Base-by-base conservation (phyloP, 2,888 invertebrate species). In the Leucophenga montana region DNA sequence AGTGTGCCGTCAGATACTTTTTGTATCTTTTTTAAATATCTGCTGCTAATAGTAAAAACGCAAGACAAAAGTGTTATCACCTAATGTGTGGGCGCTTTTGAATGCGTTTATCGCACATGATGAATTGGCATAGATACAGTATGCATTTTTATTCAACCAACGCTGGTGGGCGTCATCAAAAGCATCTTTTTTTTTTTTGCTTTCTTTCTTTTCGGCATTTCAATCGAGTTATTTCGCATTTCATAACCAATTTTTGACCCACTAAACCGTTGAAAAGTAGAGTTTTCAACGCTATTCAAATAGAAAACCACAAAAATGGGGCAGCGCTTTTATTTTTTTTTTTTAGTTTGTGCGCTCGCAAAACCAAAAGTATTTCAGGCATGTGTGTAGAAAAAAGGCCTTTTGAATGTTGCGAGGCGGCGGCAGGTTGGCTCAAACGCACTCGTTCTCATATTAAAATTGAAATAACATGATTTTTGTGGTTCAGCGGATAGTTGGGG, bases 391-490 rank as follows among this genome's bases (percentile, higher is more conserved):
- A n/a, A 50, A 57, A 57, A 27, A 9, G 53, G 66, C 13, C 59
- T 13, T 6, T 31, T 22, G n/a, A 50, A 50, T 50, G n/a, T n/a
- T 8, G 13, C 9, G 39, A 27, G 56, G 33, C 18, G 20, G n/a
- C n/a, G 48, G 44, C 68, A 69, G 57, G 68, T 48, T 68, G 72
- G 70, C 71, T 13, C n/a, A n/a, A 14, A 46, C 64, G 67, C 72
- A 74, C 72, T 78, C 80, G 78, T 82, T 68, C 74, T 78, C 80
- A 74, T 76, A 80, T 83, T 81, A 75, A 75, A 81, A 84, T 83
- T 81, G 83, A 84, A 84, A 81, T 83, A 84, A 79, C 83, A 82
- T 81, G 83, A 83, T 84, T 81, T 84, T 78, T 81, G 84, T 84
- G 84, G 79, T 81, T 75, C 74, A 74, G 67, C 81, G 77, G 73